These are phyloP conservation scores for Clunio marinus DNA, from an alignment of 2,888 invertebrate species.

Conservation along the genomic window DNA sequence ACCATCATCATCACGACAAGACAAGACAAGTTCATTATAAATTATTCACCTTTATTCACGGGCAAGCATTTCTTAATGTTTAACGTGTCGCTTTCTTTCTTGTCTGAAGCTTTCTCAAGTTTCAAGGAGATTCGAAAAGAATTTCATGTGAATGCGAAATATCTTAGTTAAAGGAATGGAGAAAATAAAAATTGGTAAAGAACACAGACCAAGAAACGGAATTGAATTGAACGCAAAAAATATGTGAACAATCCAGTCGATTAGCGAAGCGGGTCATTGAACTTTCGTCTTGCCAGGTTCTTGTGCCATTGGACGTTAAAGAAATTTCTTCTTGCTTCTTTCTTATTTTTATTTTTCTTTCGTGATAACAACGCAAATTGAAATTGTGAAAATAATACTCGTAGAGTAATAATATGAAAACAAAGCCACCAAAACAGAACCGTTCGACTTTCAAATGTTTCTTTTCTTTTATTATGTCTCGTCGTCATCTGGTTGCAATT, in stretches of 20 bases:
- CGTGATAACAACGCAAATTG: constrained; percentile 9
- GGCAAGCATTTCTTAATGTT: background rate
- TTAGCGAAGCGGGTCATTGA: constrained; percentile 12
- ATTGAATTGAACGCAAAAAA: background rate
- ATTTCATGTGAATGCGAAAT: background rate
- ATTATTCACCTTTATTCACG: background rate
- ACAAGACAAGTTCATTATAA: background rate
- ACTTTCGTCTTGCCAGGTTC: constrained; percentile 26
- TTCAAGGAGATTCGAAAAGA: background rate
- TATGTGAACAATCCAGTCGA: background rate
- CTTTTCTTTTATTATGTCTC: background rate
- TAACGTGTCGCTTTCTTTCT: background rate
- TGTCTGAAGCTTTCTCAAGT: background rate
- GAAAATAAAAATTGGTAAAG: background rate
- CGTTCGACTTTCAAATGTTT: too few species aligned
- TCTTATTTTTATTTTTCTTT: constrained; percentile 5
- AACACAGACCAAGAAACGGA: background rate
- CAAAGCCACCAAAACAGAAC: background rate
- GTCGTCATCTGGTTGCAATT: background rate
- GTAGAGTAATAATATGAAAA: background rate
- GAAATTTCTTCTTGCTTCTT: background rate
- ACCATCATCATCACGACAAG: background rate
- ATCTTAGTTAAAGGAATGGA: background rate
- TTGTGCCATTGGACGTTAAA: background rate
- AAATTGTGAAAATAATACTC: background rate